Evolutionary conservation across 2,888 invertebrate genomes (phyloP), one percentile per base, ranked within the genome.

Genomic region (Dicranocentrus wangi): DNA sequence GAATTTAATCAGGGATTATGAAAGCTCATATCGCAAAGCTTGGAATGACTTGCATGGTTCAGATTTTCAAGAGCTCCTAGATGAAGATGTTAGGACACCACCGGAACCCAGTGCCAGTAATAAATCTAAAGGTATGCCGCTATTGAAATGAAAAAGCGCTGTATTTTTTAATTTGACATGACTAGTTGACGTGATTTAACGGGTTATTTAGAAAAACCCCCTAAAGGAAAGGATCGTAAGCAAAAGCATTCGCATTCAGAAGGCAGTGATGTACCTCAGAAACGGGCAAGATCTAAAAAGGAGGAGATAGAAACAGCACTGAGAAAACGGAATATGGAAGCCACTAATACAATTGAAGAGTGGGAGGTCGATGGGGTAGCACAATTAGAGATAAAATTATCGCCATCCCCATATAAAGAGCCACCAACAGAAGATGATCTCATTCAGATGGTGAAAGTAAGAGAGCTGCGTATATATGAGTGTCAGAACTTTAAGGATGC

Each of bases 381-480:
- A 8, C 86, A 85, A 43, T 55, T 85, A 8, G 86, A 85, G 71
- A 84, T 83, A 15, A 85, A 85, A 53, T 70, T 86, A 10, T 85
- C 86, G 8, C 85, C 86, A 2, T 82, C 82, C 10, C 84, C 84
- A 1, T 85, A 81, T 61, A 94, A 94, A 1, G 96, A 96, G 88
- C 95, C 96, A 0, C 96, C 96, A 0, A 96, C 98, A 89, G 94
- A 97, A 0, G 97, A 98, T 88, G 96, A 97, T 87, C 91, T 98
- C 32, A 93, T 98, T 82, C 95, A 94, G 90, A 92, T 93, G 81
- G 87, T 92, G 83, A 90, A 90, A 89, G 91, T 90, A 88, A 87
- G 78, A 19, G 10, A n/a, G 15, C 3, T 15, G 21, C 21, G 10
- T 21, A 21, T 1, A 23, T 28, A 68, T n/a, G n/a, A n/a, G n/a